Base-by-base conservation (phyloP, 2,888 invertebrate species). In the Homarus gammarus region DNA sequence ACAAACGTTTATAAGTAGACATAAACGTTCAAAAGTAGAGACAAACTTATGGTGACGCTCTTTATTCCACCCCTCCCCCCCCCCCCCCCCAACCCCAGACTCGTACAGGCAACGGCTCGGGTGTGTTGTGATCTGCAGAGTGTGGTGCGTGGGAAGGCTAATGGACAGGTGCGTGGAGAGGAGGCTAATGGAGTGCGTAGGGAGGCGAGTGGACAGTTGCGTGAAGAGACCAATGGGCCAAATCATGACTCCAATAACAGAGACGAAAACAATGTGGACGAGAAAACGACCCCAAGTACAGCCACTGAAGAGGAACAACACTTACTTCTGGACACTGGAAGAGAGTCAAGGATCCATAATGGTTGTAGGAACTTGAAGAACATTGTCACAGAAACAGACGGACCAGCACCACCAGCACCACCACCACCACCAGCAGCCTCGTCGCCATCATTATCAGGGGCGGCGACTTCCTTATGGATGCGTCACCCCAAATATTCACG, bases 101-200 rank as follows among this genome's bases (percentile, higher is more conserved):
- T 88, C 5, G 84, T 88, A 0, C 83, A 77, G 51, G 88, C 88
- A 12, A 78, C 70, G 33, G 88, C 78, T 78, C 86, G 86, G 15
- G 86, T 86, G n/a, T 70, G 49, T 51, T 40, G 77, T 10, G 51
- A 51, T 49, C 40, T 84, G 12, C 51, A 75, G 31, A 33, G 27
- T 61, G 38, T 27, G 5, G 2, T 64, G 64, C 3, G 6, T 27
- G 64, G n/a, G n/a, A n/a, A n/a, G n/a, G n/a, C n/a, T n/a, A n/a
- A n/a, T n/a, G n/a, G n/a, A n/a, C n/a, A n/a, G n/a, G n/a, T n/a
- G n/a, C n/a, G n/a, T n/a, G n/a, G n/a, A n/a, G n/a, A n/a, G n/a
- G n/a, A n/a, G n/a, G n/a, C n/a, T n/a, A n/a, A n/a, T n/a, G n/a
- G n/a, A n/a, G n/a, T n/a, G n/a, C n/a, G n/a, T n/a, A n/a, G n/a